phyloP scores from a whole-genome alignment of 35 echinoderm and acorn worm species.

The Heliocidaris erythrogramma region DNA sequence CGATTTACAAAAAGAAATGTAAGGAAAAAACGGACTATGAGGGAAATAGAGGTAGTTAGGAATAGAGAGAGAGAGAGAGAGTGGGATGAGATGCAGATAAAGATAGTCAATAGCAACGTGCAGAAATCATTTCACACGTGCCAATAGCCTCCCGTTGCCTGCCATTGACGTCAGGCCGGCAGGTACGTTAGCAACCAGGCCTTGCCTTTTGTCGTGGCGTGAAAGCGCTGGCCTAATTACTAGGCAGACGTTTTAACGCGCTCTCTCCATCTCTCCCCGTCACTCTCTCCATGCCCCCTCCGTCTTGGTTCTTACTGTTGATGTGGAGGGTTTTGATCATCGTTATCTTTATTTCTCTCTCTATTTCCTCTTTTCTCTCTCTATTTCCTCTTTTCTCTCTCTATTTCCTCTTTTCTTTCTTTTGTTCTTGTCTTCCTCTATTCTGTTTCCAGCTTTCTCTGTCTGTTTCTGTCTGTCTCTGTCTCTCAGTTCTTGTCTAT shows the following conservation, averaged over 20 bases:
- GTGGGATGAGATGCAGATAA: neutral
- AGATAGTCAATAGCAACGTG: constrained; percentile 43
- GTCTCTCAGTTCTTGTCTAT: too few relatives aligned
- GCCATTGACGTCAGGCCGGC: constrained; percentile 35
- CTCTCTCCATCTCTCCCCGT: neutral
- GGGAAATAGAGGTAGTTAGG: neutral
- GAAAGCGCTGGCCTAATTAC: constrained; percentile 46
- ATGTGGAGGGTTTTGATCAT: neutral
- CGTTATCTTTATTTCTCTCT: too few relatives aligned
- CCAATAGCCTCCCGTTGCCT: constrained; percentile 5
- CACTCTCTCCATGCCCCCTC: neutral
- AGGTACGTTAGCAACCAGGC: constrained; percentile 51
- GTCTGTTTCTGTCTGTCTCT: too few relatives aligned
- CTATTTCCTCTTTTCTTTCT: too few relatives aligned
- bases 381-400: too few relatives aligned
- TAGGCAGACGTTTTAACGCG: neutral
- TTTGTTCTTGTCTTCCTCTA: too few relatives aligned
- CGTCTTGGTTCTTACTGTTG: neutral
- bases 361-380: too few relatives aligned
- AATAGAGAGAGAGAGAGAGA: neutral
- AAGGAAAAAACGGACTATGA: neutral
- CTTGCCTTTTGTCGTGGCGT: constrained; percentile 45
- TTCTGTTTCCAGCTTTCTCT: too few relatives aligned
- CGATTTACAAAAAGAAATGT: neutral
- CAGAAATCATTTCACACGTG: constrained; percentile 14